phyloP scores from a whole-genome alignment of 2,113 vertebrate species.

The Oreochromis aureus region DNA sequence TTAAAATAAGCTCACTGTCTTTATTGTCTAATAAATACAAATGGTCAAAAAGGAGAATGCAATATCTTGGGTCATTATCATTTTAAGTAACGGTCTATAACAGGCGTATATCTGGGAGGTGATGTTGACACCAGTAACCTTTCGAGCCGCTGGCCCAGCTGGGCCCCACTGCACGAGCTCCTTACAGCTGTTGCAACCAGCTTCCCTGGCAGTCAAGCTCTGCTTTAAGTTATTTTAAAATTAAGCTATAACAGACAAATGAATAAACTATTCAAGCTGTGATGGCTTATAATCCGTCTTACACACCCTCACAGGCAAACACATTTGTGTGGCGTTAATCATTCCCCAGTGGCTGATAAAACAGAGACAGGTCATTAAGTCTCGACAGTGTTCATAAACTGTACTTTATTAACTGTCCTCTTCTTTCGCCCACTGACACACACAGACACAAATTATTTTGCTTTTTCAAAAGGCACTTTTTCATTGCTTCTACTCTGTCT shows the following conservation, averaged over 20 bases:
- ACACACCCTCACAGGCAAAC: conserved; percentile 3
- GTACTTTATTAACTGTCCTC: conserved; percentile 28
- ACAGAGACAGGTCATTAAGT: conserved; percentile 38
- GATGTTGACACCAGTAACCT: background rate
- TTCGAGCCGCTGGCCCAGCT: background rate
- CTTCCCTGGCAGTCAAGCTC: background rate
- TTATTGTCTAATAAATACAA: background rate
- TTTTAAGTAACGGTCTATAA: background rate
- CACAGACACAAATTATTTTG: background rate
- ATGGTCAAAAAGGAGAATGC: background rate
- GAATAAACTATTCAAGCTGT: background rate
- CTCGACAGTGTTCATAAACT: conserved; percentile 31
- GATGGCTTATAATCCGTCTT: conserved; percentile 15
- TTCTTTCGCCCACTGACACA: background rate
- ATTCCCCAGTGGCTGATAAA: conserved; percentile 32
- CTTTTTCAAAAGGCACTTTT: background rate
- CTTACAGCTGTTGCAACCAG: background rate
- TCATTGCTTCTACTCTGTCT: background rate
- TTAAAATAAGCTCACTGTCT: background rate
- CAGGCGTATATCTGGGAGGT: background rate
- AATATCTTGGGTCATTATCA: background rate
- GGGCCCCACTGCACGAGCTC: background rate
- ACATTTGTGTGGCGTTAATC: conserved; percentile 34
- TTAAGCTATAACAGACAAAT: background rate
- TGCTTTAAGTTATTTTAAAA: conserved; percentile 10